Base-by-base conservation (phyloP, 2,888 invertebrate species). In the Andrena haemorrhoa region DNA sequence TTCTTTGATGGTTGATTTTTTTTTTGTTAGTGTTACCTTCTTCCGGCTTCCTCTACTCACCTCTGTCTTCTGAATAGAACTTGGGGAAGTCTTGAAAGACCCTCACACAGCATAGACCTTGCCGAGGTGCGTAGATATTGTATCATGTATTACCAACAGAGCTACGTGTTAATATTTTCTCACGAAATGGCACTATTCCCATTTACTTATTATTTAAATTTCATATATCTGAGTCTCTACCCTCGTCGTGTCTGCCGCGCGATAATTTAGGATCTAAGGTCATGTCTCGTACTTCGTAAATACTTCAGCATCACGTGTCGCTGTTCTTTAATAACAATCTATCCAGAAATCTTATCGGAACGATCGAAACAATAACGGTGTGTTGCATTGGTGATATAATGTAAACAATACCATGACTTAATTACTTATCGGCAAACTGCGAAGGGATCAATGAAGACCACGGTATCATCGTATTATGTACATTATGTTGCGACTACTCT, bases 81-180 rank as follows among this genome's bases (percentile, higher is more conserved):
- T 94, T 93, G 93, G 94, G 93, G 93, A 92, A 93, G 92, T 93
- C 93, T 93, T 92, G 94, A 92, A 93, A 94, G 94, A 93, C 94
- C 94, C 93, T 93, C 92, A 92, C 91, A 93, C 94, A 94, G 94
- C 94, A 93, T 93, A 93, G 94, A 94, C 93, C 94, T 94, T 94
- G 93, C 93, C 94, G 91, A 94, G 93, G 92, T 93, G 94, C 93
- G 93, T 92, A 93, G 94, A 94, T 93, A 93, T 94, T 92, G 94
- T 94, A 93, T 93, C 94, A 94, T 94, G 94, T 93, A 94, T 94
- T 94, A 93, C 93, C 94, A 94, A 94, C 94, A 94, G 93, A 94
- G 93, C 94, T 94, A 94, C 94, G 94, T 94, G 93, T 94, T 94
- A 94, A 94, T 94, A 94, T 93, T 93, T 90, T 93, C 92, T 94